These are phyloP conservation scores for Bugulina stolonifera DNA, from an alignment of 2,888 invertebrate genomes.

Conservation along the genomic window DNA sequence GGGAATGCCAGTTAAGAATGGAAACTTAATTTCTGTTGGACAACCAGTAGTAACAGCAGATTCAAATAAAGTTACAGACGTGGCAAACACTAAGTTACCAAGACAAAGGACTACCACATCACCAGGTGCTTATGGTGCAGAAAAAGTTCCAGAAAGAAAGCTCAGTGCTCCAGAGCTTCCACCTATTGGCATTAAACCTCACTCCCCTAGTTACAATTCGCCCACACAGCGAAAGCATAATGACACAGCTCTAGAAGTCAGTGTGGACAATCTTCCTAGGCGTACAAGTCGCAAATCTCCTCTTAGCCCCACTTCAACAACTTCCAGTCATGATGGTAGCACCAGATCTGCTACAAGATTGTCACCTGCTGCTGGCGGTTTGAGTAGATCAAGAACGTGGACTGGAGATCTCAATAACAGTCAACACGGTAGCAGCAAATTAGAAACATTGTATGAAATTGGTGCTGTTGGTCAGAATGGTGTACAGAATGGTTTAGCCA, in stretches of 20 bases:
- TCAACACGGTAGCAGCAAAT: not conserved
- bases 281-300: not conserved
- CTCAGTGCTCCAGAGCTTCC: not conserved
- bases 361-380: slow-evolving; percentile 6
- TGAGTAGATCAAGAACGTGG: slow-evolving; percentile 12
- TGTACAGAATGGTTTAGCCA: not conserved
- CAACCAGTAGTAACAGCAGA: not conserved
- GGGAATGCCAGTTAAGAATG: slow-evolving; percentile 23
- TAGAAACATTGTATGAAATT: slow-evolving; percentile 14
- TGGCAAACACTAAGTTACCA: not conserved
- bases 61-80: not conserved
- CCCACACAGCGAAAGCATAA: not conserved
- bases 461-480: not conserved
- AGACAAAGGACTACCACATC: not conserved
- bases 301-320: slow-evolving; percentile 19
- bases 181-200: slow-evolving; percentile 11
- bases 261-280: not conserved
- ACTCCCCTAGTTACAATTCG: slow-evolving; percentile 15
- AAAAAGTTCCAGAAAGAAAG: not conserved
- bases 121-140: not conserved
- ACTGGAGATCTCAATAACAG: slow-evolving; percentile 8
- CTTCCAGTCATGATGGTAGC: slow-evolving; percentile 19
- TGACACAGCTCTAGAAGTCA: not conserved
- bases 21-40: slow-evolving; percentile 5
- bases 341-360: not conserved